Conservation (phyloP, 2,888 invertebrate species). For the Apodemia hepburni region DNA sequence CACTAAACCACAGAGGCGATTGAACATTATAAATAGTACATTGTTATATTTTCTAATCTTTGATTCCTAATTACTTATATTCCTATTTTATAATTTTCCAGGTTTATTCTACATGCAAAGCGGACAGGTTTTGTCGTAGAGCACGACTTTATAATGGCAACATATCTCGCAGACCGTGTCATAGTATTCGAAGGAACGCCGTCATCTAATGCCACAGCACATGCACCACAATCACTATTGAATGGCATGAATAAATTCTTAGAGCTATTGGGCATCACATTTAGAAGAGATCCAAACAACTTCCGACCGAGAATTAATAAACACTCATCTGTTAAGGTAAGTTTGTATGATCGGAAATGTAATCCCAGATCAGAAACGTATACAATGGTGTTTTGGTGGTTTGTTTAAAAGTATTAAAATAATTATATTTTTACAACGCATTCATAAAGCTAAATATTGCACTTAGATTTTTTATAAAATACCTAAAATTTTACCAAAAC, state of each 20-base stretch:
- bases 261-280: conserved; percentile 96
- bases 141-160: conserved; percentile 99
- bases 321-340: conserved; percentile 94
- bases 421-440: too few relatives aligned
- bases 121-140: conserved; percentile 99
- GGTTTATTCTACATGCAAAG: conserved; percentile 98
- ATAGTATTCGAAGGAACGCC: conserved; percentile 98
- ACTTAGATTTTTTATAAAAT: too few relatives aligned
- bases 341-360: conserved; percentile 12
- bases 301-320: conserved; percentile 99
- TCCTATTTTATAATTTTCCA: conserved; percentile 42
- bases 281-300: conserved; percentile 99
- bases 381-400: too few relatives aligned
- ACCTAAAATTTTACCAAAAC: too few relatives aligned
- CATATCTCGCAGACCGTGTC: conserved; percentile 98
- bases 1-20: too few relatives aligned
- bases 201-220: conserved; percentile 93
- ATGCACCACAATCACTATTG: conserved; percentile 94
- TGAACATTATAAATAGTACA: too few relatives aligned
- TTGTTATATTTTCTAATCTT: too few relatives aligned
- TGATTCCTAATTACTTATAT: too few relatives aligned
- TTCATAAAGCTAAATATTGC: too few relatives aligned
- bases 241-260: conserved; percentile 99
- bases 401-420: too few relatives aligned
- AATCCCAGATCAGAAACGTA: too few relatives aligned